Percentiles rank a stretch among this genome's conserved stretches.
Evolutionary conservation across 2,797 vertebrate species (phyloP).

Genomic region (Podarcis siculus): DNA sequence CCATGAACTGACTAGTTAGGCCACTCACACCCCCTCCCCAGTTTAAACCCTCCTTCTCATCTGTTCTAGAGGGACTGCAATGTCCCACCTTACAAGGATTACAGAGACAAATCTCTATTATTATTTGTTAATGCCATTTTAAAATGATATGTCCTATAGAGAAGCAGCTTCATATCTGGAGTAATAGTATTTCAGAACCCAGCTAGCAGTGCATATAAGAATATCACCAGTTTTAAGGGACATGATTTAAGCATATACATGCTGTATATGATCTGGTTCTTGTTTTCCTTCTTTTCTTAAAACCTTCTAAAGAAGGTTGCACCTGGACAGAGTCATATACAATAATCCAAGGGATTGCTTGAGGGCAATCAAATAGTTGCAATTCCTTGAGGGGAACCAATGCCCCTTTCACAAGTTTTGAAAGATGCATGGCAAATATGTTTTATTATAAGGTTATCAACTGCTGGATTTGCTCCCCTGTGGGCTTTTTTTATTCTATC

Average conservation of each 20-base stretch:
- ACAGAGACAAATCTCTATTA: not conserved
- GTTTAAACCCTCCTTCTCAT: not conserved
- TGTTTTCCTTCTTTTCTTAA: not conserved
- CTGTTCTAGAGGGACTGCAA: not conserved
- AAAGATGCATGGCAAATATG: slow-evolving; percentile 49
- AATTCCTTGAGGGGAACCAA: slow-evolving; percentile 48
- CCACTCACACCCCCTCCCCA: no score
- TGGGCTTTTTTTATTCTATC: slow-evolving; percentile 41
- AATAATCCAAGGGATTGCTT: slow-evolving; percentile 25
- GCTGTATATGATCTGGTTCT: not conserved
- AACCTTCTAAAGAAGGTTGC: not conserved
- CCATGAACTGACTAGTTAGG: not conserved
- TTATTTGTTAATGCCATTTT: not conserved
- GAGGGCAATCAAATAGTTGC: slow-evolving; percentile 17
- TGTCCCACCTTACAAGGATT: not conserved
- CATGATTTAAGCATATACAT: not conserved
- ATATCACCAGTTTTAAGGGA: slow-evolving; percentile 20
- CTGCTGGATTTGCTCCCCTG: slow-evolving; percentile 52
- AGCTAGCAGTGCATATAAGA: not conserved
- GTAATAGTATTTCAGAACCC: not conserved
- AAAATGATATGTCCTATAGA: not conserved
- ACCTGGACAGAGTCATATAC: not conserved
- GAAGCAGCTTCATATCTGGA: not conserved
- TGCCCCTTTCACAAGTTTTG: slow-evolving; percentile 48
- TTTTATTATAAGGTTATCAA: slow-evolving; percentile 51